These are phyloP conservation scores for Capromys pilorides DNA, from an alignment of 2,797 vertebrate species.

Conservation along the genomic window DNA sequence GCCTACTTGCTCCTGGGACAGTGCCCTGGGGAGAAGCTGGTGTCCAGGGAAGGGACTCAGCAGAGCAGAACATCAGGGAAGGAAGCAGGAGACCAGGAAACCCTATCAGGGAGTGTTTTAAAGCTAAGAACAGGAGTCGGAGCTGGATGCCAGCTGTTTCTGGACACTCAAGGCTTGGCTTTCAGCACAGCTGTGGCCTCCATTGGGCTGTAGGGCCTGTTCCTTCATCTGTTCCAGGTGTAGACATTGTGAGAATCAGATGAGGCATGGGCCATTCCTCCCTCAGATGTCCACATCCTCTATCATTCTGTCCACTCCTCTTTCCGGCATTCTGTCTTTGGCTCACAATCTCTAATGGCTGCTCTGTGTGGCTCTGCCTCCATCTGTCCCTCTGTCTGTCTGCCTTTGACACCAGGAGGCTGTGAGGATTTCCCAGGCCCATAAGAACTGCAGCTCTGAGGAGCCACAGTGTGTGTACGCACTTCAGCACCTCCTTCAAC, in stretches of 20 bases:
- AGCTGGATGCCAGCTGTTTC: neutral
- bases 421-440: neutral
- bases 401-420: neutral
- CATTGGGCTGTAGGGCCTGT: neutral
- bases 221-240: neutral
- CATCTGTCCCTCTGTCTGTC: neutral
- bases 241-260: neutral
- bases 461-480: neutral
- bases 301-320: neutral
- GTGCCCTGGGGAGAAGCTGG: neutral
- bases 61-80: neutral
- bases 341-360: no score
- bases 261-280: rapidly evolving
- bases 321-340: neutral
- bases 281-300: rapidly evolving
- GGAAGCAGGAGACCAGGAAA: neutral
- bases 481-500: neutral
- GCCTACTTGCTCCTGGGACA: neutral
- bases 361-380: neutral
- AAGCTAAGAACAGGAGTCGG: neutral
- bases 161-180: no score
- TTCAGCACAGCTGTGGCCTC: neutral
- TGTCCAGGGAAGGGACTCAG: neutral
- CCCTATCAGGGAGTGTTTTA: neutral
- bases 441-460: neutral